Conservation (phyloP, 2,888 invertebrate species). For the Mythimna ferrago region DNA sequence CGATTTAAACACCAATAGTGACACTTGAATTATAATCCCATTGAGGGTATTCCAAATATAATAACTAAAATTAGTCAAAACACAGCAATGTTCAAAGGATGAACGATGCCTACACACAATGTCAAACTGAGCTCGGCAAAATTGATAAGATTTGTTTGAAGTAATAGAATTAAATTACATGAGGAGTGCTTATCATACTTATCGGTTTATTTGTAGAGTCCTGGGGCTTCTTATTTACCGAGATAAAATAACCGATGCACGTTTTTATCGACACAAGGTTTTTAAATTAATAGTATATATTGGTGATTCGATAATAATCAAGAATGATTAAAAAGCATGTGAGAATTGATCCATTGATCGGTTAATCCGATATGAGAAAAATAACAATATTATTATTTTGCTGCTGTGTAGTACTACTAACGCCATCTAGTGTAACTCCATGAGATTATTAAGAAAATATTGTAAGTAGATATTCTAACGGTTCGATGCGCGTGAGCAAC, state of each 20-base stretch:
- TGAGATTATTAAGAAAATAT: conserved; percentile 31
- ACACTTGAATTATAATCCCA: conserved; percentile 31
- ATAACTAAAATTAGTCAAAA: conserved; percentile 14
- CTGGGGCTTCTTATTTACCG: conserved; percentile 61
- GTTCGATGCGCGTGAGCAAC: conserved; percentile 48
- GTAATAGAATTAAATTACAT: conserved; percentile 76
- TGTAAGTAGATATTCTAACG: neutral
- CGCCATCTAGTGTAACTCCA: conserved; percentile 61
- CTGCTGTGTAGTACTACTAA: conserved; percentile 11
- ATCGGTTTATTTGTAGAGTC: conserved; percentile 83
- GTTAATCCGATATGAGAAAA: neutral
- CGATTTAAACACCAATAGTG: conserved; percentile 27
- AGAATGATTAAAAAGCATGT: neutral
- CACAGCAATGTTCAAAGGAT: conserved; percentile 11
- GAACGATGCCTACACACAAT: conserved; percentile 50
- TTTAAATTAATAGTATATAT: neutral
- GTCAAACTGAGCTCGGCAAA: conserved; percentile 69
- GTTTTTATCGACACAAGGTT: conserved; percentile 17
- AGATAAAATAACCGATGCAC: conserved; percentile 31
- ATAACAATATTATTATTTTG: conserved; percentile 1
- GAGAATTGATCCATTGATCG: neutral
- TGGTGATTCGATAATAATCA: neutral
- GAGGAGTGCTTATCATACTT: conserved; percentile 84
- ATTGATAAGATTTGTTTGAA: conserved; percentile 85
- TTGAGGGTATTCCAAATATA: conserved; percentile 53